These are phyloP conservation scores for Taurulus bubalis DNA, from an alignment of 2,113 vertebrate genomes.

Conservation along the genomic window DNA sequence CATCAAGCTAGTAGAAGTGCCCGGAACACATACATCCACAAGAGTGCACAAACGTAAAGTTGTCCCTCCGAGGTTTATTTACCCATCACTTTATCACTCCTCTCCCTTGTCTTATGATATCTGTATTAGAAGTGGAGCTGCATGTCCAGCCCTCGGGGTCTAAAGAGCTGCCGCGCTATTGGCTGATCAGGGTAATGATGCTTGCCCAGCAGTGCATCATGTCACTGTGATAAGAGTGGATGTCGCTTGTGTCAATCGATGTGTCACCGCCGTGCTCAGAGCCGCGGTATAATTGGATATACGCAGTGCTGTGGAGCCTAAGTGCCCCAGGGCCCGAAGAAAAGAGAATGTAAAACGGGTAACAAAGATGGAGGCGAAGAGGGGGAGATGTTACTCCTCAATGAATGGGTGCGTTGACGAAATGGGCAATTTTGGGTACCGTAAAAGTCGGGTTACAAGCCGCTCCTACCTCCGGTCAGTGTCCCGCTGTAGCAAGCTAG, in stretches of 20 bases:
- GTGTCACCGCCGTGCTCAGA: constrained; percentile 65
- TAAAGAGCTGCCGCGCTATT: constrained; percentile 50
- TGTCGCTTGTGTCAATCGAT: constrained; percentile 72
- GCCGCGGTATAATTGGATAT: constrained; percentile 67
- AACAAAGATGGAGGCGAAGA: constrained; percentile 41
- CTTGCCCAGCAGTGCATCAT: constrained; percentile 64
- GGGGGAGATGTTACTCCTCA: constrained; percentile 34
- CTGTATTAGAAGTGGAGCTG: constrained; percentile 46
- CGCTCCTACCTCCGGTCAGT: no score
- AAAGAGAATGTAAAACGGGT: constrained; percentile 20
- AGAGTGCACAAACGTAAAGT: constrained; percentile 30
- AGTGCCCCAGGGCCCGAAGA: constrained; percentile 44
- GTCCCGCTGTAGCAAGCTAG: no score
- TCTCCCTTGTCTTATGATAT: constrained; percentile 51
- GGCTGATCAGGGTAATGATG: constrained; percentile 72
- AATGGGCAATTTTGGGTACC: background rate
- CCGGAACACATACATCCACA: constrained; percentile 24
- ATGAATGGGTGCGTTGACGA: background rate
- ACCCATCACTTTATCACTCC: constrained; percentile 34
- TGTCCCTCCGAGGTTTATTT: constrained; percentile 45
- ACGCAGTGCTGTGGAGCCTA: constrained; percentile 42
- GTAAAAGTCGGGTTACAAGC: no score
- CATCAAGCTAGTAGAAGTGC: constrained; percentile 17
- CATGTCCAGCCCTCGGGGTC: constrained; percentile 42
- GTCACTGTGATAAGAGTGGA: constrained; percentile 69